phyloP scores from a whole-genome alignment of 2,113 vertebrate species.

The Alouatta palliata region DNA sequence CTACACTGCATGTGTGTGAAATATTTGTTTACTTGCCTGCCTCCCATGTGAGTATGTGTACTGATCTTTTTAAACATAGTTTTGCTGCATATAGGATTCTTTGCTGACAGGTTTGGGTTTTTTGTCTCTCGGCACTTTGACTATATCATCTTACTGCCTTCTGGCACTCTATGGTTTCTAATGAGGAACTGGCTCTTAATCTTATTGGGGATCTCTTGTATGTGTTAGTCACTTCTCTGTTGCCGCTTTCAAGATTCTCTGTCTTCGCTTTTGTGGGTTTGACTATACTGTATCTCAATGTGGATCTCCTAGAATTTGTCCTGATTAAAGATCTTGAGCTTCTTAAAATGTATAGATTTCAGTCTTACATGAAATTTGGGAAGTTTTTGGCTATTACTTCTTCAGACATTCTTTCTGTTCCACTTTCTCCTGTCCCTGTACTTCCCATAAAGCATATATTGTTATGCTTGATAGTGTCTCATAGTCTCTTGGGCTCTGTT shows the following conservation, averaged over 20 bases:
- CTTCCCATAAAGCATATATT: neutral
- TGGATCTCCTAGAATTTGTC: neutral
- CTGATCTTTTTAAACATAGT: neutral
- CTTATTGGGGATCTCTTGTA: neutral
- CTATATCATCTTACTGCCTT: neutral
- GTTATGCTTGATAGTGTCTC: neutral
- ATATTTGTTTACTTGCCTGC: neutral
- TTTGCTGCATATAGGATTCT: neutral
- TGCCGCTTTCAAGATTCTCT: neutral
- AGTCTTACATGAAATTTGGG: neutral
- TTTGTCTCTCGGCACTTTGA: neutral
- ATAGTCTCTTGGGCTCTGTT: neutral
- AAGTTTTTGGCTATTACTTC: neutral
- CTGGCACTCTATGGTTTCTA: neutral
- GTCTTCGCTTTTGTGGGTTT: neutral
- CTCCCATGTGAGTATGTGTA: neutral
- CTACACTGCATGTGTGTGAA: neutral
- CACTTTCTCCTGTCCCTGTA: neutral
- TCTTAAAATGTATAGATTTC: neutral
- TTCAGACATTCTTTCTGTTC: neutral
- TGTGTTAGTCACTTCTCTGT: neutral
- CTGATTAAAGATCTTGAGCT: neutral
- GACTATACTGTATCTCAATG: neutral
- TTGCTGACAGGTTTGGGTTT: neutral
- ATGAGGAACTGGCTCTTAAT: neutral